Evolutionary conservation across 37 sponge, comb jelly and placozoan genomes (phyloP).

Genomic region (Theonella swinhoei): DNA sequence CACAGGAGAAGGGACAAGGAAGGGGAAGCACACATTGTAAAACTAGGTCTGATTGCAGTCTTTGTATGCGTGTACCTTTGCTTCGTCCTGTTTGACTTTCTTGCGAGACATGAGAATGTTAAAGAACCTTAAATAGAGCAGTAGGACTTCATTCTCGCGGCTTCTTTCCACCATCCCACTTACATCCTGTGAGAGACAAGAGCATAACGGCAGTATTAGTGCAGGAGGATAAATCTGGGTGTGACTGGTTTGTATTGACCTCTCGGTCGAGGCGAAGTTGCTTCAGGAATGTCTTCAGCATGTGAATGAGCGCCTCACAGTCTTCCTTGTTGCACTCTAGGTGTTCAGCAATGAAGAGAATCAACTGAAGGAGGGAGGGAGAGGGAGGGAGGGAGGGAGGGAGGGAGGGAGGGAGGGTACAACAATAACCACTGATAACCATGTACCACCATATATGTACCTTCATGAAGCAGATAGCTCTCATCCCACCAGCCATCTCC

Average conservation of each 20-base stretch:
- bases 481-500: slow-evolving; percentile 65
- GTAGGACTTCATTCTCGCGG: slow-evolving; percentile 53
- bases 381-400: not conserved
- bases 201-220: not conserved
- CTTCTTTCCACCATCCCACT: slow-evolving; percentile 46
- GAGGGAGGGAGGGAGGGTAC: not conserved
- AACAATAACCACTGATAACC: too few species aligned
- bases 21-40: too few species aligned
- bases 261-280: slow-evolving; percentile 9
- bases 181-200: slow-evolving; percentile 20
- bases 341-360: slow-evolving; percentile 31
- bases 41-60: too few species aligned
- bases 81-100: slow-evolving; percentile 41
- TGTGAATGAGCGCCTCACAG: slow-evolving; percentile 9
- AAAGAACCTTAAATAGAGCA: slow-evolving; percentile 79
- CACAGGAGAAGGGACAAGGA: too few species aligned
- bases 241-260: not conserved
- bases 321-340: slow-evolving; percentile 49
- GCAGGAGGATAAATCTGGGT: too few species aligned
- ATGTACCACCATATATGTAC: too few species aligned
- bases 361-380: slow-evolving; percentile 21
- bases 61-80: too few species aligned
- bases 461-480: slow-evolving; percentile 70
- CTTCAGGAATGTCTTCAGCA: slow-evolving; percentile 19
- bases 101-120: slow-evolving; percentile 82